A percentile compares a stretch with the other conserved stretches of the same genome.
phyloP scores from a whole-genome alignment of 2,888 invertebrate species.

The Melanargia galathea region DNA sequence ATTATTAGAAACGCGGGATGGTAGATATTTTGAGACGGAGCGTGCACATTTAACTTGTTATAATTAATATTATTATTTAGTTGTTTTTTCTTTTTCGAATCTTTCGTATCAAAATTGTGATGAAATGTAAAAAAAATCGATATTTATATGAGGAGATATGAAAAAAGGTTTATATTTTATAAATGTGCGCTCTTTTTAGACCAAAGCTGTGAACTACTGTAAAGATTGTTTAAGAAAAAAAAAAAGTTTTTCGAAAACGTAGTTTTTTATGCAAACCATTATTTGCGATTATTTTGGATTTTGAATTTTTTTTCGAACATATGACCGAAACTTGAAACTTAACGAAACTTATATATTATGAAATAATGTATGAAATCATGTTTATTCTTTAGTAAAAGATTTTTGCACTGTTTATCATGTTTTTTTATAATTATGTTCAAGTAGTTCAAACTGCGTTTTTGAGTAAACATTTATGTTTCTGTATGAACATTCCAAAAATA shows the following conservation, averaged over 20 bases:
- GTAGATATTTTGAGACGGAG: constrained; percentile 53
- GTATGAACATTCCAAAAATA: constrained; percentile 30
- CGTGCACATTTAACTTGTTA: constrained; percentile 50
- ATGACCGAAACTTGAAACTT: neutral
- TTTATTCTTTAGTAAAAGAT: neutral
- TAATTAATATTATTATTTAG: constrained; percentile 45
- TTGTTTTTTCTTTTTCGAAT: constrained; percentile 38
- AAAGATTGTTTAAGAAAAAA: constrained; percentile 26
- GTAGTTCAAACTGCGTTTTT: constrained; percentile 30
- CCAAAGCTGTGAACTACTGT: constrained; percentile 77
- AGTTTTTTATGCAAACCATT: constrained; percentile 17
- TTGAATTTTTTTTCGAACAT: neutral
- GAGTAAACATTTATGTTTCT: constrained; percentile 18
- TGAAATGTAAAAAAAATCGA: constrained; percentile 38
- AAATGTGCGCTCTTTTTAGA: constrained; percentile 69
- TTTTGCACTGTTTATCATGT: neutral
- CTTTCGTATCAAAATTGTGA: constrained; percentile 44
- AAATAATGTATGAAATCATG: neutral
- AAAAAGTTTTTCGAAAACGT: constrained; percentile 20
- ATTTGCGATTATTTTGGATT: neutral
- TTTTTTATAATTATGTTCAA: neutral
- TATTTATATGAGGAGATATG: constrained; percentile 46
- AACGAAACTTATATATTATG: neutral
- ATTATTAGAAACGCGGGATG: constrained; percentile 52
- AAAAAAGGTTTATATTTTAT: constrained; percentile 53